Evolutionary conservation across 53 echinoderm and acorn worm genomes (phyloP), one percentile per base, ranked within the genome.

Genomic region (Arbacia lixula): DNA sequence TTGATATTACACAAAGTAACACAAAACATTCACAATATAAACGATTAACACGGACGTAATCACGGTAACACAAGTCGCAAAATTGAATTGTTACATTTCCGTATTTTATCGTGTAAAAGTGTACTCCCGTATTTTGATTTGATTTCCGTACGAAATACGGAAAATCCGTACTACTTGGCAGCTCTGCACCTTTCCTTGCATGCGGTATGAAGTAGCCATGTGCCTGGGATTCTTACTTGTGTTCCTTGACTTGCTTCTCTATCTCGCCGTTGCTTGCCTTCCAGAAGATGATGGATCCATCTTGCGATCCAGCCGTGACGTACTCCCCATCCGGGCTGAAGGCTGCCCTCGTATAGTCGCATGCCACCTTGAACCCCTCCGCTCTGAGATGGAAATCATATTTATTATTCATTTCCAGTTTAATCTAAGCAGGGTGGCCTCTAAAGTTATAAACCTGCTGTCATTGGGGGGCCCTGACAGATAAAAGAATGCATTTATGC

Each of bases 271-370:
- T 92, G 60, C 84, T 56, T 65, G 90, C 79, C 58, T 90, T 90
- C 98, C 98, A 98, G 17, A 85, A 79, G 86, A 86, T 94, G 43
- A 98, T 89, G 20, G 90, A 66, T 6, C 98, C 98, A 52, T 98
- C 98, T 63, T 92, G 92, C 17, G 98, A 98, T 6, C 98, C 98
- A 17, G 88, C 92, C 6, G 92, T 83, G 5, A 92, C 94, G 26
- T 88, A 92, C 30, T 50, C 60, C 17, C 90, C 92, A 62, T 98
- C 98, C 0, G 98, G 98, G 85, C 98, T 98, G 64, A 98, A 86
- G 2, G 92, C 90, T n/a, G 98, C 98, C 61, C 98, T 90, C 8
- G 98, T 98, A 54, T 86, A 94, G 73, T 98, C 98, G 58, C 90
- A 84, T 20, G 71, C 73, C 29, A 98, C 92, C 46, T 94, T 94